These are phyloP conservation scores for Euphydryas editha DNA, from an alignment of 2,888 invertebrate species.

Conservation along the genomic window DNA sequence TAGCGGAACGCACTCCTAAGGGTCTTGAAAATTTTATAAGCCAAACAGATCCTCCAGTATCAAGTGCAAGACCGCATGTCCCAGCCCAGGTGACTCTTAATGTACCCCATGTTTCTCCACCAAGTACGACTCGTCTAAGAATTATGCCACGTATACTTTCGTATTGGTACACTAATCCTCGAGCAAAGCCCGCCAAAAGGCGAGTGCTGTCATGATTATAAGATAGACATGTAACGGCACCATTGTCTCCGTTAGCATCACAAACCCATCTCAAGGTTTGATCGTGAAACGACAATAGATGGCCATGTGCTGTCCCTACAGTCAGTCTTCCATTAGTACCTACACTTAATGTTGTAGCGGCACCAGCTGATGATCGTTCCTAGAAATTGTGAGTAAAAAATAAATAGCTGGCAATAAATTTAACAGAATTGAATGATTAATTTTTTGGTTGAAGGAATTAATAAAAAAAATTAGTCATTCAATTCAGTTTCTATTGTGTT, in stretches of 20 bases:
- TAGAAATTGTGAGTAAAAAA: constrained; percentile 52
- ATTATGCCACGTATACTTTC: constrained; percentile 88
- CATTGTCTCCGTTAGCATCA: constrained; percentile 86
- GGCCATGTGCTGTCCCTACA: constrained; percentile 97
- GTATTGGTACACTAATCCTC: constrained; percentile 95
- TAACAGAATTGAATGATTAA: background rate
- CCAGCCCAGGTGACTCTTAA: constrained; percentile 77
- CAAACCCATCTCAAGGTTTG: constrained; percentile 96
- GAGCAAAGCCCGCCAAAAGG: constrained; percentile 88
- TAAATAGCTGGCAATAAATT: background rate
- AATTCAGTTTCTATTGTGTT: no score
- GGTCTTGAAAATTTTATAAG: constrained; percentile 94
- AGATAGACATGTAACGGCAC: constrained; percentile 91
- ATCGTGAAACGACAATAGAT: constrained; percentile 88
- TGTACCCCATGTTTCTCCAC: constrained; percentile 78
- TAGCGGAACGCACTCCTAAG: constrained; percentile 93
- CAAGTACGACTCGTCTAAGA: constrained; percentile 73
- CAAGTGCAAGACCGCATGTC: constrained; percentile 84
- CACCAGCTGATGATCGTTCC: constrained; percentile 95
- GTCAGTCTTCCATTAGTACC: constrained; percentile 89
- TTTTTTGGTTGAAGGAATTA: background rate
- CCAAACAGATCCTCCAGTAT: constrained; percentile 98
- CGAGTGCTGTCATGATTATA: constrained; percentile 95
- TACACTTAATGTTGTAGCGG: constrained; percentile 92
- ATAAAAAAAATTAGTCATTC: background rate